These are phyloP conservation scores for Labeo rohita DNA, from an alignment of 2,113 vertebrate species.

Conservation along the genomic window DNA sequence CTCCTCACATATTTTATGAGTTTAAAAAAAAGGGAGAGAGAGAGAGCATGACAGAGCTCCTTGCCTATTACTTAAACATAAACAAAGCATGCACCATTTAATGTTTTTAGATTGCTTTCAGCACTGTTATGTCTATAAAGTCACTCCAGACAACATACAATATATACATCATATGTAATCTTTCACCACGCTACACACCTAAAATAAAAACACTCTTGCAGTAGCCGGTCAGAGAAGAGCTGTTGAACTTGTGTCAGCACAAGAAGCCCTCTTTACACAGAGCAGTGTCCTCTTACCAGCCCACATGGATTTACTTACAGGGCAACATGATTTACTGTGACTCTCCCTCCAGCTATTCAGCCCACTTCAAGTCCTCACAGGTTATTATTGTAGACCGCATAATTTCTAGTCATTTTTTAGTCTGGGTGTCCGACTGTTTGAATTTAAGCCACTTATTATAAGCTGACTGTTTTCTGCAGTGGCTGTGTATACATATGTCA, in stretches of 20 bases:
- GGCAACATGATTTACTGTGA: conserved; percentile 23
- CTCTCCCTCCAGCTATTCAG: background rate
- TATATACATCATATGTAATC: conserved; percentile 5
- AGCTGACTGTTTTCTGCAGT: conserved; percentile 12
- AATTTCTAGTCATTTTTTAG: conserved; percentile 23
- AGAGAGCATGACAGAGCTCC: background rate
- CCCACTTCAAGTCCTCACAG: conserved; percentile 13
- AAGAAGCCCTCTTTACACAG: conserved; percentile 12
- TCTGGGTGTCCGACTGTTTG: conserved; percentile 36
- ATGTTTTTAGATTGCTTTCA: conserved; percentile 16
- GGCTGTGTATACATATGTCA: background rate
- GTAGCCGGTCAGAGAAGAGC: background rate
- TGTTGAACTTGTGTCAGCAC: conserved; percentile 19
- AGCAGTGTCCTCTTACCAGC: background rate
- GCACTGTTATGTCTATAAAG: background rate
- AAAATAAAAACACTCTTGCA: conserved; percentile 19
- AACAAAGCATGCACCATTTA: conserved; percentile 11
- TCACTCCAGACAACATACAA: background rate
- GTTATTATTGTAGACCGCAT: conserved; percentile 35
- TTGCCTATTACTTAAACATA: conserved; percentile 3
- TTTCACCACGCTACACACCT: conserved; percentile 7
- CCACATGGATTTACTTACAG: conserved; percentile 18
- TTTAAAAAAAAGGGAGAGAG: background rate
- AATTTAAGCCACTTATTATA: conserved; percentile 33
- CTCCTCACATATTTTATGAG: conserved; percentile 11